Evolutionary conservation across 2,888 invertebrate species (phyloP).

Genomic region (Automeris io): DNA sequence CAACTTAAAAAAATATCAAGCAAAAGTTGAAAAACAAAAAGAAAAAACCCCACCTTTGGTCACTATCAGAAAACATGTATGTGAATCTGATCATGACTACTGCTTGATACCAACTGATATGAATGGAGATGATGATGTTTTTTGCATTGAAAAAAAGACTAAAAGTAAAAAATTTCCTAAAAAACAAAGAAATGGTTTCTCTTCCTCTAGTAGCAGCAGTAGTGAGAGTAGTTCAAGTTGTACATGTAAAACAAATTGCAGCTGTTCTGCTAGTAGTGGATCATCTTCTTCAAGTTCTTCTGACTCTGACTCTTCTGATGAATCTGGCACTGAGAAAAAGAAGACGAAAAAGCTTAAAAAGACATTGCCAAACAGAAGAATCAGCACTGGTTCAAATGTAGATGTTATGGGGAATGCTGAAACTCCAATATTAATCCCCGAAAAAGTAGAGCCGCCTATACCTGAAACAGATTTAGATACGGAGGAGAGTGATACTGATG

Average conservation of each 20-base stretch:
- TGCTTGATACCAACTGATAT: slow-evolving; percentile 74
- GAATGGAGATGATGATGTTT: slow-evolving; percentile 64
- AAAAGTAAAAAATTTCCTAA: slow-evolving; percentile 70
- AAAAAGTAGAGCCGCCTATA: slow-evolving; percentile 78
- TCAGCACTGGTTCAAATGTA: slow-evolving; percentile 70
- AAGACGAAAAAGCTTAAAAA: slow-evolving; percentile 59
- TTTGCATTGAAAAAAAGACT: slow-evolving; percentile 51
- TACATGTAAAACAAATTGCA: slow-evolving; percentile 90
- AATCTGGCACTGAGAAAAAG: slow-evolving; percentile 58
- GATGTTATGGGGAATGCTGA: slow-evolving; percentile 74
- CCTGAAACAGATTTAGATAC: slow-evolving; percentile 91
- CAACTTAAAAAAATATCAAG: slow-evolving; percentile 85
- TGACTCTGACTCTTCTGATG: slow-evolving; percentile 66
- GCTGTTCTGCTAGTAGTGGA: slow-evolving; percentile 84
- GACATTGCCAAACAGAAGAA: slow-evolving; percentile 48
- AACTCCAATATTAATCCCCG: slow-evolving; percentile 59
- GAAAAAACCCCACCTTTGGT: slow-evolving; percentile 65
- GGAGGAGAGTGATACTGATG: slow-evolving; percentile 89
- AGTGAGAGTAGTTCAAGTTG: slow-evolving; percentile 86
- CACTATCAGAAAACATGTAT: slow-evolving; percentile 74
- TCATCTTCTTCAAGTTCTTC: slow-evolving; percentile 81
- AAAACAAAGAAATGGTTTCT: slow-evolving; percentile 68
- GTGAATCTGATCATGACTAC: slow-evolving; percentile 86
- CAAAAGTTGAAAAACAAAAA: slow-evolving; percentile 79
- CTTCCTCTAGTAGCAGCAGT: slow-evolving; percentile 86